Base-by-base conservation (phyloP, 2,797 vertebrate genomes). In the Scyliorhinus canicula region DNA sequence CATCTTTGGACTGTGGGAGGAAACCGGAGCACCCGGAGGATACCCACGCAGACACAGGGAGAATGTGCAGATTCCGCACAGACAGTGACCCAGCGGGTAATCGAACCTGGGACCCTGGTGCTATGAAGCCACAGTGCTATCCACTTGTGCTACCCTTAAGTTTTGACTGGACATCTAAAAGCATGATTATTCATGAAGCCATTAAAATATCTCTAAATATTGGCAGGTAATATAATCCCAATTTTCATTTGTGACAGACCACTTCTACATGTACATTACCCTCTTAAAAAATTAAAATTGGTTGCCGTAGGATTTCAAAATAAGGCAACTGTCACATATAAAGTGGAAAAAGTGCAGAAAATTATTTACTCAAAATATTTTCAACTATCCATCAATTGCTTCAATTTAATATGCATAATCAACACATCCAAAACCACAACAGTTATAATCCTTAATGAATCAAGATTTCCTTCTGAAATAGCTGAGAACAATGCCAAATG, bases 331-430 rank as follows among this genome's bases (percentile, higher is more conserved):
- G 67, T 71, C 31, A 71, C 19, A 31, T n/a, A n/a, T n/a, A 69
- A 21, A 93, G n/a, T 71, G 4, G 40, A 71, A 93, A 94, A 69
- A 55, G 44, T 79, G 47, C 84, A 28, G 55, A 84, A 52, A 85
- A 90, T 60, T 90, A 90, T 57, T 60, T 28, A 26, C 44, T 94
- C 67, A 11, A 35, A 93, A 71, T 67, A 93, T 93, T 93, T 94
- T 94, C 14, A 50, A 31, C 26, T n/a, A n/a, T 44, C 16, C 67
- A 12, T 63, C 6, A n/a, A 71, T 71, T 94, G 44, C 28, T 94
- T 35, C 47, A 31, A 16, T 55, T 71, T 94, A 94, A 55, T 94
- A 47, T 52, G 28, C 40, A 35, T 2, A 67, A 93, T 63, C 14
- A 67, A 4, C 63, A 47, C 90, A 93, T 47, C 40, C n/a, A n/a